Evolutionary conservation across 2,113 vertebrate species (phyloP), one percentile per base, ranked within the genome.

Genomic region (Labeo catla): DNA sequence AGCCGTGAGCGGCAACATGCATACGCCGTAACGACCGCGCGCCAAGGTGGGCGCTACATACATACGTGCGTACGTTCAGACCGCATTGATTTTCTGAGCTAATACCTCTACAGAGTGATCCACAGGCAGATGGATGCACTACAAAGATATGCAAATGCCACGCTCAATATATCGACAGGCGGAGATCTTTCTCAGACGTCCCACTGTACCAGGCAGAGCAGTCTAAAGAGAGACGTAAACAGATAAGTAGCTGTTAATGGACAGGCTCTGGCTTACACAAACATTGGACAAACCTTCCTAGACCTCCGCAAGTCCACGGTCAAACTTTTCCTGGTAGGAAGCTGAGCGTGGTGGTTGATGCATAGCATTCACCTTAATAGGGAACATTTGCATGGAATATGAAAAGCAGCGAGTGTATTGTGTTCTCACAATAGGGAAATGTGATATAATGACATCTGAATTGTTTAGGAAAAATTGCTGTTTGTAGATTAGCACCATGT

Each of bases 81-180:
- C 90, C 91, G 88, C 92, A 95, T 95, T 93, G 94, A 95, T 95
- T 94, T 95, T 92, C 91, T 88, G 89, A 93, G 93, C 93, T 94
- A 94, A 94, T 94, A 93, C 94, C 94, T 93, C 90, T 93, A 93
- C 93, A 93, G 92, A 93, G 92, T 89, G 89, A 91, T 94, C 93
- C 92, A 93, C 93, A 85, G 93, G 88, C 93, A 91, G 93, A 93
- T 93, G 91, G 93, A 93, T 93, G 93, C 91, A 94, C 93, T 95
- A 94, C 94, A 95, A 95, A 96, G 95, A 94, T 95, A 95, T 95
- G 95, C 93, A 95, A 95, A 96, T 95, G 87, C 82, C 72, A 84
- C 87, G 90, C 92, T 95, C 94, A 36, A 95, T 95, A 95, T 95
- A 94, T 94, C 92, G 93, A 95, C 93, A 92, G 90, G 89, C 89